Base-by-base conservation (phyloP, 1,140 invertebrate species). In the Drosophila paulistorum region DNA sequence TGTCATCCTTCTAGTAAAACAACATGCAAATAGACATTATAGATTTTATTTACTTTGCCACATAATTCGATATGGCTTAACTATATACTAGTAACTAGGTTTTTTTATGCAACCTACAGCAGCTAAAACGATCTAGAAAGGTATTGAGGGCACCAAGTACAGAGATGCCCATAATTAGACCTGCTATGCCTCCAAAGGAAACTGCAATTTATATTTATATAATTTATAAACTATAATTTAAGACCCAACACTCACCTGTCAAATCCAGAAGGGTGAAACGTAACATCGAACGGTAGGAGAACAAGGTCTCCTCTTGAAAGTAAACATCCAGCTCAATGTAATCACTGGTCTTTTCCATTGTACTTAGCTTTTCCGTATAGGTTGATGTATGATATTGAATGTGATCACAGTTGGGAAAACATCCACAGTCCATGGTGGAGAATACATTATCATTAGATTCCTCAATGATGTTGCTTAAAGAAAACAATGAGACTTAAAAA, bases 381-480 rank as follows among this genome's bases (percentile, higher is more conserved):
- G 71, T 81, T 0, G 74, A 62, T 6, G 87, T 70, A 30, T 83
- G 81, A 63, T 90, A 90, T 30, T 90, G 82, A 7, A 76, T 83
- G 20, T 81, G 79, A 68, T 81, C 59, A 35, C 87, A 90, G 39
- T 71, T 67, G 6, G 87, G 87, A 71, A 70, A 90, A 39, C 87
- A 90, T 11, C 79, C 57, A 11, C 87, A 90, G 33, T 90, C 61
- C 14, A 69, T 58, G 17, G 82, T 90, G 10, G 66, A 69, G 5
- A 90, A 90, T 3, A 67, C 4, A 23, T 69, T 58, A 4, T 85
- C 73, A 1, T 26, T 23, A 6, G 85, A 81, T 70, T 90, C 78
- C 30, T 90, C 85, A 14, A 90, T 90, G 2, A 90, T 81, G 75
- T 89, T 90, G 81, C 84, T 74, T 81, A 90, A 86, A 17, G 79